phyloP scores from a whole-genome alignment of 2,888 invertebrate genomes.

The Hetaerina titia region DNA sequence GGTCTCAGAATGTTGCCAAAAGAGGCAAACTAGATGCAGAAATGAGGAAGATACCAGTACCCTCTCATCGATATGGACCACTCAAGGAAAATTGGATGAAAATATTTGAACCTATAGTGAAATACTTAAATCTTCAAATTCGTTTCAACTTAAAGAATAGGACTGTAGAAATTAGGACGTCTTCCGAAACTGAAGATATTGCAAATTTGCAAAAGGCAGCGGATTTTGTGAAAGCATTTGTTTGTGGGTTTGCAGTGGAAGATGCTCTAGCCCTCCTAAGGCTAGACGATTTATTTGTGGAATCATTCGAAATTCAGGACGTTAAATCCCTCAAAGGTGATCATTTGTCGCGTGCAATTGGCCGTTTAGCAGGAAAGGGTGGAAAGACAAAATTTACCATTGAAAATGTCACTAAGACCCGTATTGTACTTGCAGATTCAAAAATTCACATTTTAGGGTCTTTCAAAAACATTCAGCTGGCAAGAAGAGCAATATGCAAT shows the following conservation, averaged over 20 bases:
- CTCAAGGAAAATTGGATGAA: constrained; percentile 98
- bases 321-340: constrained; percentile 97
- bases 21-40: constrained; percentile 72
- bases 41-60: constrained; percentile 85
- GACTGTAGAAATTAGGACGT: constrained; percentile 90
- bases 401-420: constrained; percentile 98
- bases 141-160: constrained; percentile 95
- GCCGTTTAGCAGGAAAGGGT: constrained; percentile 98
- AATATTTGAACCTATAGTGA: constrained; percentile 97
- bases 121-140: constrained; percentile 95
- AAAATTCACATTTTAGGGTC: constrained; percentile 98
- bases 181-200: constrained; percentile 88
- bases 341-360: constrained; percentile 96
- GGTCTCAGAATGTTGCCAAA: neutral
- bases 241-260: constrained; percentile 97
- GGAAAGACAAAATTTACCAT: constrained; percentile 98
- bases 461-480: constrained; percentile 96
- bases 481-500: constrained; percentile 96
- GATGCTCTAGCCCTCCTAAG: constrained; percentile 96
- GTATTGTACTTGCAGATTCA: constrained; percentile 97
- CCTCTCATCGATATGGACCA: constrained; percentile 95
- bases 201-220: constrained; percentile 97
- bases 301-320: constrained; percentile 98
- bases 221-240: constrained; percentile 98
- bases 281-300: constrained; percentile 97